Base-by-base conservation (phyloP, 2,888 invertebrate species). In the Corythucha ciliata region DNA sequence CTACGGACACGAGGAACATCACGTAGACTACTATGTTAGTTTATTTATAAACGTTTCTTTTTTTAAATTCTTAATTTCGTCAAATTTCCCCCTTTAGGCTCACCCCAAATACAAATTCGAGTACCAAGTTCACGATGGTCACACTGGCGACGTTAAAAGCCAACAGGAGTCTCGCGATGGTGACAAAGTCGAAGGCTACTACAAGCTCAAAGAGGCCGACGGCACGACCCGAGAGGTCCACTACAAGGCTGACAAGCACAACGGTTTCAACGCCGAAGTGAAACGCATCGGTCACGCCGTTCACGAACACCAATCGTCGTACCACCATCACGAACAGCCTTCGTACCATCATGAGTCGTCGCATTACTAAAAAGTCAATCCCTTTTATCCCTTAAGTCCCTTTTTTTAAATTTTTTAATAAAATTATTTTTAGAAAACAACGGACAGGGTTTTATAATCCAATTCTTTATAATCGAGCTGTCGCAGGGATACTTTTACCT, bases 251-350 rank as follows among this genome's bases (percentile, higher is more conserved):
- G 46, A 46, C 18, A 42, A 42, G 27, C 42, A 42, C 42, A n/a
- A n/a, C n/a, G 42, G 42, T 12, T 42, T 42, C 27, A 16, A 22
- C 49, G 63, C 63, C 5, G 56, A 58, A 26, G 63, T 63, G 40
- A 59, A 56, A 42, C 59, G 60, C 48, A 46, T 55, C 36, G 60
- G 58, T 0, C 59, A 59, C 7, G 55, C 40, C 16, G 49, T 46
- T 22, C 59, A 60, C 33, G 18, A 33, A 33, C 33, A 33, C 8
- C 33, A 33, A 5, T n/a, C n/a, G n/a, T n/a, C n/a, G n/a, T n/a
- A n/a, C n/a, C n/a, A n/a, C n/a, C n/a, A n/a, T n/a, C n/a, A n/a
- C n/a, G n/a, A n/a, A n/a, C n/a, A n/a, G n/a, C n/a, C n/a, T n/a
- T n/a, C n/a, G n/a, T n/a, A n/a, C n/a, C n/a, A n/a, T n/a, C n/a